A percentile compares a stretch with the other conserved stretches of the same genome.
Conservation (phyloP, 2,888 invertebrate species). For the Lamproptera curius region DNA sequence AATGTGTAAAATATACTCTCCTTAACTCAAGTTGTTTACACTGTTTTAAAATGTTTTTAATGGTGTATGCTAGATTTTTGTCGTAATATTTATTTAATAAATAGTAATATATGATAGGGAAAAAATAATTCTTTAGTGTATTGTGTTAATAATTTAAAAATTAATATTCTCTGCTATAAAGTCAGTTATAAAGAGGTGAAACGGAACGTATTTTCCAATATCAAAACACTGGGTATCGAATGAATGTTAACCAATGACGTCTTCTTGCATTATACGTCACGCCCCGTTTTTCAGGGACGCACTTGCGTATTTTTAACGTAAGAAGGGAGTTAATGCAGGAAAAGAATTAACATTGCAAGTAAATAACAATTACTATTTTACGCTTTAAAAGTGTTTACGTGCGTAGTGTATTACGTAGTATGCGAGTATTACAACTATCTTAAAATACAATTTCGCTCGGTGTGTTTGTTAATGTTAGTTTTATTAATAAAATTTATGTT, state of each 20-base stretch:
- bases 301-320: slow-evolving; percentile 59
- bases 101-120: too few relatives aligned
- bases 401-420: slow-evolving; percentile 4
- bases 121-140: too few relatives aligned
- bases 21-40: too few relatives aligned
- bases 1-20: neutral
- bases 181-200: slow-evolving; percentile 27
- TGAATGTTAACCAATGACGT: slow-evolving; percentile 61
- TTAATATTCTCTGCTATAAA: neutral
- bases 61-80: neutral
- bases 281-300: slow-evolving; percentile 70
- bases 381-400: slow-evolving; percentile 5
- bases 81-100: neutral
- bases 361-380: slow-evolving; percentile 20
- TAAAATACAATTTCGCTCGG: neutral
- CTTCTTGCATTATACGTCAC: slow-evolving; percentile 59
- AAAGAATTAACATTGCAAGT: slow-evolving; percentile 31
- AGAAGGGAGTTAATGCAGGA: slow-evolving; percentile 38
- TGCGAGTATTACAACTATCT: neutral
- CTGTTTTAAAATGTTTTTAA: neutral
- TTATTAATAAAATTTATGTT: too few relatives aligned
- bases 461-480: slow-evolving; percentile 8
- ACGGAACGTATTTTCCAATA: slow-evolving; percentile 45
- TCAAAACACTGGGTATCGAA: slow-evolving; percentile 31
- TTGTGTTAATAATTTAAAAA: neutral